Conservation (phyloP, 1,140 invertebrate genomes). For the Drosophila bocki region DNA sequence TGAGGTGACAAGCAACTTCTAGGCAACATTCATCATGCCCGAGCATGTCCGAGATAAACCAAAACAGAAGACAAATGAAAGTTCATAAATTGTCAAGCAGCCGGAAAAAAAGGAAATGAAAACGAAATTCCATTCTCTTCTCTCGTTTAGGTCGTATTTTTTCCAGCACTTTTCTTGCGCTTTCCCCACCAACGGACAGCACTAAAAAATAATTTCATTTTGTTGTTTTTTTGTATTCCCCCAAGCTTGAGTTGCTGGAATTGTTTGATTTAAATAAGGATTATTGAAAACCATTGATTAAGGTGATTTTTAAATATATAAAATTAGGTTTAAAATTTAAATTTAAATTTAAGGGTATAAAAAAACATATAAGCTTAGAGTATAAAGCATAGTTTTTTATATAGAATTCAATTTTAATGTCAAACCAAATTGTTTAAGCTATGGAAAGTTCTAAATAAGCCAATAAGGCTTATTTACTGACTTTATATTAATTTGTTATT, state of each 20-base stretch:
- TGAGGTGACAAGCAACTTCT: conserved; percentile 14
- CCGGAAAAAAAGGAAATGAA: conserved; percentile 44
- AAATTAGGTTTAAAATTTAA: too few species aligned
- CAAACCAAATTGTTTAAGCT: too few species aligned
- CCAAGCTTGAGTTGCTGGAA: not conserved
- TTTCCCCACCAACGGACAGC: conserved; percentile 3
- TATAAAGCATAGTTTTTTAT: too few species aligned
- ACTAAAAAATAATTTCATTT: conserved; percentile 32
- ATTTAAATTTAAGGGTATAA: not conserved
- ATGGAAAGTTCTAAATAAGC: too few species aligned
- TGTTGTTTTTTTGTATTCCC: conserved; percentile 1
- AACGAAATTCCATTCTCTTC: conserved; percentile 22
- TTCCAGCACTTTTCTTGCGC: not conserved
- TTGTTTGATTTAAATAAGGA: conserved; percentile 9
- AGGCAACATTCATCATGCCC: conserved; percentile 45
- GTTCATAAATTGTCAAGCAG: conserved; percentile 55
- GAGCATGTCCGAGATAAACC: conserved; percentile 50
- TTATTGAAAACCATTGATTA: not conserved
- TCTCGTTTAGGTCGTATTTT: conserved; percentile 3
- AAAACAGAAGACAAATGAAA: conserved; percentile 51
- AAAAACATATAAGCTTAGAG: too few species aligned
- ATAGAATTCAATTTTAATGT: too few species aligned
- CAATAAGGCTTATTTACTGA: not conserved
- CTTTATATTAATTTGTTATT: not conserved
- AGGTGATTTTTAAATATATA: too few species aligned